Evolutionary conservation across 2,797 vertebrate species (phyloP).

Genomic region (Scolopax bukidnonensis): DNA sequence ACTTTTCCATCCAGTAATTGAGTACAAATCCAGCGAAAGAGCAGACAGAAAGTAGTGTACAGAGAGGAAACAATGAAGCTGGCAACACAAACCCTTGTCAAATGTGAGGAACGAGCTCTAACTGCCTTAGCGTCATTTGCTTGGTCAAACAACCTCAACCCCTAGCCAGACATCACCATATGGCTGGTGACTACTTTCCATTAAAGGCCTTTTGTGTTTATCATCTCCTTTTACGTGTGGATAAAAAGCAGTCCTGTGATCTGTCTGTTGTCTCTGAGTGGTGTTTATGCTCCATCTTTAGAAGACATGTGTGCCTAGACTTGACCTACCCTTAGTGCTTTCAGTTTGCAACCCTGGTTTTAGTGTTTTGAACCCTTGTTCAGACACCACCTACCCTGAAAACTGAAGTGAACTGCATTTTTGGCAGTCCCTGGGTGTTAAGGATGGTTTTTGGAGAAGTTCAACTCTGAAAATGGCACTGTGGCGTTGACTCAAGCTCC

Average conservation of each 20-base stretch:
- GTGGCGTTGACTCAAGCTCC: neutral
- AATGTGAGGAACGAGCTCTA: constrained; percentile 46
- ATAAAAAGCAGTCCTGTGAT: neutral
- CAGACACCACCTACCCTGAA: neutral
- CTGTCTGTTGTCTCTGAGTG: neutral
- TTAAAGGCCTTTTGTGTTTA: neutral
- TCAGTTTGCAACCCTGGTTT: neutral
- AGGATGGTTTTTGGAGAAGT: neutral
- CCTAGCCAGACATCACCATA: neutral
- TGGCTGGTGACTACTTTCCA: neutral
- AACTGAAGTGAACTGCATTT: neutral
- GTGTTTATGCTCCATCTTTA: neutral
- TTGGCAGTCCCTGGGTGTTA: neutral
- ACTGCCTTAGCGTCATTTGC: neutral
- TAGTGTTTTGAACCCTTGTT: neutral
- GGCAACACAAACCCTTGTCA: constrained; percentile 38
- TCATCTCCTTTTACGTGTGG: neutral
- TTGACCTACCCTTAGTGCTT: neutral
- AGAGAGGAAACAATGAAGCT: neutral
- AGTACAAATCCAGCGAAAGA: neutral
- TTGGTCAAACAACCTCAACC: neutral
- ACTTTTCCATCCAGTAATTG: neutral
- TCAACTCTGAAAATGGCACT: neutral
- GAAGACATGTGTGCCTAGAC: fast-evolving
- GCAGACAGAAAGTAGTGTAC: neutral